A percentile compares a stretch with the other conserved stretches of the same genome.
These are phyloP conservation scores for Cyprinodon brontotheroides DNA, from an alignment of 2,113 vertebrate genomes.

Conservation along the genomic window DNA sequence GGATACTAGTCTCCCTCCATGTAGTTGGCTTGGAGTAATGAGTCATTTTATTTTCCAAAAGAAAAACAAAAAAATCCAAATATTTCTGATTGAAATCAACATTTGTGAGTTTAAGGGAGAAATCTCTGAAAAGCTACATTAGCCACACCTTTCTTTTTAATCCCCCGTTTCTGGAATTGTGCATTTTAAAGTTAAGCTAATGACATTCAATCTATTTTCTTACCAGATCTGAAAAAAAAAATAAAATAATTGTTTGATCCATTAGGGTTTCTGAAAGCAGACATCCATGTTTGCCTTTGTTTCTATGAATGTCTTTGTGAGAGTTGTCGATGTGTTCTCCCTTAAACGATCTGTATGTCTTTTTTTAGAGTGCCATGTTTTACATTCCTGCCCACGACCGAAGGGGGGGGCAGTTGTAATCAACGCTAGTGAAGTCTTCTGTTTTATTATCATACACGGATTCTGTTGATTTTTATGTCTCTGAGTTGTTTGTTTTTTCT, in stretches of 20 bases:
- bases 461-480: conserved; percentile 98
- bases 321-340: conserved; percentile 89
- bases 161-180: conserved; percentile 28
- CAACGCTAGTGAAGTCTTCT: conserved; percentile 97
- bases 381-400: conserved; percentile 87
- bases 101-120: conserved; percentile 93
- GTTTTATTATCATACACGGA: conserved; percentile 98
- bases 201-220: background rate
- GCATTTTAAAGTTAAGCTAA: conserved; percentile 32
- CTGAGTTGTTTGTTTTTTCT: conserved; percentile 99
- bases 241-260: conserved; percentile 9
- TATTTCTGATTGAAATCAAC: conserved; percentile 86
- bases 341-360: conserved; percentile 86
- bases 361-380: conserved; percentile 91
- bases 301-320: conserved; percentile 80
- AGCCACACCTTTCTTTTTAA: conserved; percentile 15
- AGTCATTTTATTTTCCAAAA: conserved; percentile 77
- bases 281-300: conserved; percentile 67
- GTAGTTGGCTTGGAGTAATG: conserved; percentile 96
- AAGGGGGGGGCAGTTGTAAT: conserved; percentile 87
- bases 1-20: conserved; percentile 95
- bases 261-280: conserved; percentile 56
- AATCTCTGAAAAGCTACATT: conserved; percentile 77
- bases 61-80: conserved; percentile 40
- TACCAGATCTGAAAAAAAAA: background rate